Conservation (phyloP, 1,140 invertebrate genomes). For the Glossosoma conforme region DNA sequence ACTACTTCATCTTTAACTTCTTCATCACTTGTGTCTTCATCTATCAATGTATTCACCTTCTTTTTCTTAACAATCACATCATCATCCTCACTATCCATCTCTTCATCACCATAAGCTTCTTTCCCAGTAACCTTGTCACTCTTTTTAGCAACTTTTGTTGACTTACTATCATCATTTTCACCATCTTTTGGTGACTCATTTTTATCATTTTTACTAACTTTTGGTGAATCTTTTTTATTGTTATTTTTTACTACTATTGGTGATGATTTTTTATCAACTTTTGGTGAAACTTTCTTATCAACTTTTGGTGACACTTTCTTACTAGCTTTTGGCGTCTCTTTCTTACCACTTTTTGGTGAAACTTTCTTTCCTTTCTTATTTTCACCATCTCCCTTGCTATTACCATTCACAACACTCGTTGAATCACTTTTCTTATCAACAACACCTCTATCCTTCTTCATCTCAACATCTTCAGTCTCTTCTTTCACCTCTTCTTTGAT, state of each 20-base stretch:
- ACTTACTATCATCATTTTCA: neutral
- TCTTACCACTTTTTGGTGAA: constrained; percentile 3
- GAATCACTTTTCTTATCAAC: too few relatives aligned
- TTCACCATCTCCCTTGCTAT: too few relatives aligned
- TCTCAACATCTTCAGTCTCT: too few relatives aligned
- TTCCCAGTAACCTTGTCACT: constrained; percentile 1
- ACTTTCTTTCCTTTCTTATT: too few relatives aligned
- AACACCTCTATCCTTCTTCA: too few relatives aligned
- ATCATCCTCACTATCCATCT: constrained; percentile 16
- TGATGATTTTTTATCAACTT: neutral
- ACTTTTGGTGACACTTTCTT: neutral
- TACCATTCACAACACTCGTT: too few relatives aligned
- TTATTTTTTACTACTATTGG: constrained; percentile 3
- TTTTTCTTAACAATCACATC: constrained; percentile 2
- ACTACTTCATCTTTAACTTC: constrained; percentile 11
- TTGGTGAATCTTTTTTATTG: neutral
- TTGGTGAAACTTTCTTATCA: neutral
- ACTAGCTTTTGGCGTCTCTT: neutral
- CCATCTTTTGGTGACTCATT: neutral
- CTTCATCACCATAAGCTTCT: neutral
- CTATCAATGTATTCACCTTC: constrained; percentile 6
- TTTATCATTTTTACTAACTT: constrained; percentile 8
- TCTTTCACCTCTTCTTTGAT: neutral
- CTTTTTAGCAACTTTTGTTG: neutral
- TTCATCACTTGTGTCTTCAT: neutral